Base-by-base conservation (phyloP, 2,888 invertebrate genomes). In the Lacanobia oleracea region DNA sequence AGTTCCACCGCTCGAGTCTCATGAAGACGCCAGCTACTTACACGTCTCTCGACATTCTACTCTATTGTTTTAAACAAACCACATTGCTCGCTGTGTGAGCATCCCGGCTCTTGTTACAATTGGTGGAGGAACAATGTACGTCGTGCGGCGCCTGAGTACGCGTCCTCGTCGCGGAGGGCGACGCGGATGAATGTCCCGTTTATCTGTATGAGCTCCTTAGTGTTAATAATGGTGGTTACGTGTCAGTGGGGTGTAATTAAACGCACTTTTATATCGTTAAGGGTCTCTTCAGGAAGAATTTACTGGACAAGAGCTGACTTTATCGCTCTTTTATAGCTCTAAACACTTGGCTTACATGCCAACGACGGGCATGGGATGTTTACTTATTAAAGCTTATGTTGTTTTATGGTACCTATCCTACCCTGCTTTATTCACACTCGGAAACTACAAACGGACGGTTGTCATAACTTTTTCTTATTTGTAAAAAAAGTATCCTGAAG, bases 41-140 rank as follows among this genome's bases (percentile, higher is more conserved):
- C 79, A 86, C 77, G 80, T 83, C 82, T 64, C 82, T 79, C 81
- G 83, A 84, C 79, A 72, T 77, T 64, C 72, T 76, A 80, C 75
- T 69, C 85, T 88, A 90, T 91, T 92, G 92, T 91, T 90, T 89
- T 86, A 86, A 88, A 90, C 88, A 88, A 88, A 90, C 87, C 89
- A 89, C 91, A 92, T 91, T 90, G 91, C 92, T 88, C 81, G 88
- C 83, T 83, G 75, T 81, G 86, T 87, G 84, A 86, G 87, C 75
- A 72, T 72, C 86, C 79, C 82, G 66, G 68, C 79, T 82, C 82
- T 77, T 77, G 84, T 77, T 77, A 80, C 75, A 70, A 72, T 71
- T 81, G 79, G 83, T 73, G 67, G 81, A 73, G 74, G 81, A 85
- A 90, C 91, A 91, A 90, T 92, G 91, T 92, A 91, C 72, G 61